A percentile compares a stretch with the other conserved stretches of the same genome.
Conservation (phyloP, 2,797 vertebrate species). For the Enteromius mattozi region DNA sequence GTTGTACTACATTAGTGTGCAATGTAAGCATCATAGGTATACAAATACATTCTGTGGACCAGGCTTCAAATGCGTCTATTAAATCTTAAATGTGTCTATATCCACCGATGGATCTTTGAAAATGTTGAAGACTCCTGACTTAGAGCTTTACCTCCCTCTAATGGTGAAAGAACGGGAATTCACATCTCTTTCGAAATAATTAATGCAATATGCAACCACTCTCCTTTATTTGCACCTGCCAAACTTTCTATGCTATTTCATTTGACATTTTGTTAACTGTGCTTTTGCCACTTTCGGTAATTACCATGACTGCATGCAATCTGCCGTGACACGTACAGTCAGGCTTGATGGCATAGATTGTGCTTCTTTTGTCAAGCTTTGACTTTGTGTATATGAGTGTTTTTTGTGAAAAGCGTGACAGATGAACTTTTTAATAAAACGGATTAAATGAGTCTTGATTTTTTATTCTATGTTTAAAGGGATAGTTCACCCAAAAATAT, state of each 20-base stretch:
- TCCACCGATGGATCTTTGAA: not conserved
- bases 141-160: conserved; percentile 35
- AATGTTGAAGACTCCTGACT: conserved; percentile 13
- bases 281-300: conserved; percentile 10
- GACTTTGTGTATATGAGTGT: conserved; percentile 11
- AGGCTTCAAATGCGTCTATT: not conserved
- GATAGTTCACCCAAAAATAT: not conserved
- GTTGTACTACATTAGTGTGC: not conserved
- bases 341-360: not conserved
- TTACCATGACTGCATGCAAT: conserved; percentile 19
- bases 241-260: conserved; percentile 25
- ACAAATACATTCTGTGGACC: not conserved
- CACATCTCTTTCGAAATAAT: not conserved
- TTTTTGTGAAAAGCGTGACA: not conserved
- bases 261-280: conserved; percentile 5
- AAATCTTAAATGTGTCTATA: not conserved
- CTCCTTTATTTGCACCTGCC: conserved; percentile 23
- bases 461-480: not conserved
- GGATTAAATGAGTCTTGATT: conserved; percentile 60
- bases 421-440: conserved; percentile 48
- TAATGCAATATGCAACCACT: not conserved
- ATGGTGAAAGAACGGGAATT: conserved; percentile 20
- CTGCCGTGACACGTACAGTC: not conserved
- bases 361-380: conserved; percentile 33
- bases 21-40: not conserved